Evolutionary conservation across 1,140 invertebrate species (phyloP), one percentile per base, ranked within the genome.

Genomic region (Scylla paramamosain): DNA sequence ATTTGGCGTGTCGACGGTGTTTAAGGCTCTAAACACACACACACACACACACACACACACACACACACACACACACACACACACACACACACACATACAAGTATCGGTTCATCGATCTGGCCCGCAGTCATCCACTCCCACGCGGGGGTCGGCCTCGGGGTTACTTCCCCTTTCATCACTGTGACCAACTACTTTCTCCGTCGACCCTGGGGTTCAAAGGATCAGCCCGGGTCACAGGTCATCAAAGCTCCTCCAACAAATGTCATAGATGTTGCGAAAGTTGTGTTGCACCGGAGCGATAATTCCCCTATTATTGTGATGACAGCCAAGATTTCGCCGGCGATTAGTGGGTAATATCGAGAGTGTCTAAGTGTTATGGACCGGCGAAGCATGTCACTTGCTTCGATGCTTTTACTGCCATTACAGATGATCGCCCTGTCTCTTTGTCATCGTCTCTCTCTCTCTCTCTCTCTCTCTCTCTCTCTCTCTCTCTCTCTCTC

Each of bases 41-140:
- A 88, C 86, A 88, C 86, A 46, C 86, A 88, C 86, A 88, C 86
- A 46, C 86, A 88, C 86, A 88, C 86, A 46, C 86, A 88, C 86
- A 88, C 86, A 46, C 86, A 88, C 86, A 88, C 86, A 46, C 86
- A 88, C 86, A 88, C 86, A 46, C 86, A 88, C 86, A 88, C 86
- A 46, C 86, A 88, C 86, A 88, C 86, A 46, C 86, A 88, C 86
- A 88, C 86, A 88, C 86, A n/a, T 10, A 88, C 86, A 29, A 2
- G n/a, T 45, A 88, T 45, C 86, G 31, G 86, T 88, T 88, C 67
- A 77, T 77, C 67, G 67, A 77, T 77, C 67, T n/a, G n/a, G 67
- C 67, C 67, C 67, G 25, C 67, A 77, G 67, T 20, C 4, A 77
- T 77, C 67, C 20, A 77, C 67, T 77, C 67, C 67, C 67, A 77